These are phyloP conservation scores for Acipenser ruthenus DNA, from an alignment of 2,797 vertebrate genomes.

Conservation along the genomic window DNA sequence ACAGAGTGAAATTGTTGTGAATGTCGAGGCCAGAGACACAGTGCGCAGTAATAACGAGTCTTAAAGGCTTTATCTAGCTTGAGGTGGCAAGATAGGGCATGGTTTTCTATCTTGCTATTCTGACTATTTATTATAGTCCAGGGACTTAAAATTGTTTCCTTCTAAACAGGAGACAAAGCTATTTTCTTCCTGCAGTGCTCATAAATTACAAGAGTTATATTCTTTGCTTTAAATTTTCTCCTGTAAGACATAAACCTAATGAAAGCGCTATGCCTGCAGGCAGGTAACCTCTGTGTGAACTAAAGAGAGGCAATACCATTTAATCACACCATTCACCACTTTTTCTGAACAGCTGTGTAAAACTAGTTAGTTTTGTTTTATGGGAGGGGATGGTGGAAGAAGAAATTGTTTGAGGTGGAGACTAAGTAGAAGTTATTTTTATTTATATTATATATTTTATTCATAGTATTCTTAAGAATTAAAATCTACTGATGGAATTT, in stretches of 20 bases:
- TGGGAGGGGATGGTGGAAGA: conserved; percentile 35
- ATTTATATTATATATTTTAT: not conserved
- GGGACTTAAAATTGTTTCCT: conserved; percentile 37
- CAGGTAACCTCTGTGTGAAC: conserved; percentile 74
- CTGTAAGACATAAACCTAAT: conserved; percentile 70
- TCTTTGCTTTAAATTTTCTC: conserved; percentile 59
- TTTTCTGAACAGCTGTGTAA: conserved; percentile 44
- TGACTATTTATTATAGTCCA: conserved; percentile 41
- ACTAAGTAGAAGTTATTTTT: not conserved
- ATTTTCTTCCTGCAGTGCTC: conserved; percentile 46
- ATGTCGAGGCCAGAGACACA: conserved; percentile 22
- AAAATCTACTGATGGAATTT: too few species aligned
- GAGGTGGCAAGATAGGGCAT: conserved; percentile 31
- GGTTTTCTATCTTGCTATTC: conserved; percentile 40
- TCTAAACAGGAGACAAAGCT: conserved; percentile 44
- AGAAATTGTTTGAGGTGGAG: conserved; percentile 46
- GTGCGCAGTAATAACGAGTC: conserved; percentile 26
- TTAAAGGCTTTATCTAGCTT: conserved; percentile 27
- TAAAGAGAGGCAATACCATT: conserved; percentile 72
- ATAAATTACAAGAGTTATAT: conserved; percentile 53
- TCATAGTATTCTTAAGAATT: too few species aligned
- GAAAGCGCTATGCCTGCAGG: conserved; percentile 65
- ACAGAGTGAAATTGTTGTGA: conserved; percentile 11
- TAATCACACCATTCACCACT: conserved; percentile 61
- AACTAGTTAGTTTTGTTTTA: conserved; percentile 52